A percentile compares a stretch with the other conserved stretches of the same genome.
Evolutionary conservation across 2,797 vertebrate species (phyloP).

Genomic region (Sebastes itinus): DNA sequence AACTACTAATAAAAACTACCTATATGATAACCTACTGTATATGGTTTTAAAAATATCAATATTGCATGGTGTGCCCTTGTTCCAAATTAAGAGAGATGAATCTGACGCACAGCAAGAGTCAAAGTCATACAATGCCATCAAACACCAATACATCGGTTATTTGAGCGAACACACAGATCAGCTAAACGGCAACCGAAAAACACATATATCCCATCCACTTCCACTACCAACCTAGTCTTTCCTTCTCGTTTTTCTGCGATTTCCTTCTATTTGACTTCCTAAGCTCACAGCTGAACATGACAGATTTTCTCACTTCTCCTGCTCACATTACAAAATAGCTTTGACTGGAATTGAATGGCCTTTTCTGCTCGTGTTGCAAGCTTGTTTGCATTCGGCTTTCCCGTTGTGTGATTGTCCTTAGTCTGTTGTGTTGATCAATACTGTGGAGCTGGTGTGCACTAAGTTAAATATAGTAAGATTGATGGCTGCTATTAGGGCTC

Average conservation of each 20-base stretch:
- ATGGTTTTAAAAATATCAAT: not conserved
- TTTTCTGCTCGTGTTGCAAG: constrained; percentile 31
- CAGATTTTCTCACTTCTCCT: not conserved
- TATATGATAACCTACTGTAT: not conserved
- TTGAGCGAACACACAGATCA: constrained; percentile 4
- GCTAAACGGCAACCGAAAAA: constrained; percentile 31
- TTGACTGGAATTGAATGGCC: constrained; percentile 35
- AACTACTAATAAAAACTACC: not conserved
- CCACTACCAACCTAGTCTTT: not conserved
- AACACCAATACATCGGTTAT: not conserved
- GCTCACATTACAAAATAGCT: constrained; percentile 33
- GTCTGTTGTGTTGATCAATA: constrained; percentile 67
- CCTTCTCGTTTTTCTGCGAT: not conserved
- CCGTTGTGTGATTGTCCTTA: constrained; percentile 47
- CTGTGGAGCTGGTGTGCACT: constrained; percentile 43
- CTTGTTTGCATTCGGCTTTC: constrained; percentile 45
- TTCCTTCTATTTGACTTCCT: not conserved
- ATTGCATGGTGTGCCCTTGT: not conserved
- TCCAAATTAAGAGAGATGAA: not conserved
- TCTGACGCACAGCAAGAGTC: not conserved
- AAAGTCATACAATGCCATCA: not conserved
- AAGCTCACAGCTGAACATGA: constrained; percentile 3
- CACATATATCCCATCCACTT: constrained; percentile 9
- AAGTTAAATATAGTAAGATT: constrained; percentile 73
- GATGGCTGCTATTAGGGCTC: constrained; percentile 67